Evolutionary conservation across 2,797 vertebrate genomes (phyloP), one percentile per base, ranked within the genome.

Genomic region (Varecia variegata): DNA sequence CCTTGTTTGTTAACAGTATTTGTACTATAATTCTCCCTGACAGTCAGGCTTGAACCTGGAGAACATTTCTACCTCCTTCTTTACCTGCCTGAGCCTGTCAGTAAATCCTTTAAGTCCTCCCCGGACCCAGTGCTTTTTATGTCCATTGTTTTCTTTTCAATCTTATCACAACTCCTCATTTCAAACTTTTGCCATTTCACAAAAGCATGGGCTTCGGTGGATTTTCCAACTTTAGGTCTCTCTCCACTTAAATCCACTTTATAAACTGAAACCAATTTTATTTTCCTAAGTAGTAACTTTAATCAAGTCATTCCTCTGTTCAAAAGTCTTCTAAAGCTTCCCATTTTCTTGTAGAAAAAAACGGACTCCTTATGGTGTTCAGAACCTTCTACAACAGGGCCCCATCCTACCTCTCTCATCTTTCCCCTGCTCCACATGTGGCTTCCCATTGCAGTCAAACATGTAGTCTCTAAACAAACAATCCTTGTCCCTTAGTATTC

Each of bases 211-310:
- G 67, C 21, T 77, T 86, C 27, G 77, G 32, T 13, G 95, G 71
- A 77, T 54, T 38, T 94, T 32, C 67, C 56, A 35, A 77, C 43
- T 67, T 81, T 23, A 60, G 45, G 9, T 92, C 1, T 95, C 50
- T 74, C 10, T 38, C 65, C 38, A 54, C 20, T 83, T 47, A 60
- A 77, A 88, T 79, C 27, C 11, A 88, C 27, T 90, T 80, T 93
- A 56, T 79, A 79, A 93, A 88, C 17, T 83, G 79, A 93, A 95
- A 93, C 43, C 60, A 93, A 60, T 27, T 84, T 83, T 87, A 67
- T 94, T 95, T 93, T 85, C 60, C 58, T 56, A 93, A 79, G 38
- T 2, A 56, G 40, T 70, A 92, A 87, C 38, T 77, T 82, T 62
- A 62, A 94, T 76, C 71, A 89, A 95, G 58, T 58, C 35, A 92